Base-by-base conservation (phyloP, 2,888 invertebrate genomes). In the Elaeidobius kamerunicus region DNA sequence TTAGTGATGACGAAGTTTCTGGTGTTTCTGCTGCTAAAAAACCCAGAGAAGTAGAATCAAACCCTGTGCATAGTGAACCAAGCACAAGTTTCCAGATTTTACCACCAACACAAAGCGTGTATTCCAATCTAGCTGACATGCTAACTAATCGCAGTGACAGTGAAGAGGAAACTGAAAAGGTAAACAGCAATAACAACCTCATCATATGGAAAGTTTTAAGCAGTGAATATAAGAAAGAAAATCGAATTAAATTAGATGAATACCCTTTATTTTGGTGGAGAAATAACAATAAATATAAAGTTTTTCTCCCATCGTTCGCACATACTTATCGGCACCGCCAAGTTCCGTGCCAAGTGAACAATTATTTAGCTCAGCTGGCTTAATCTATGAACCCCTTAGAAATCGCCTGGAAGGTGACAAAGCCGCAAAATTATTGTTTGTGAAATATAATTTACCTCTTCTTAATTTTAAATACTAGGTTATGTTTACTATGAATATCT, bases 391-490 rank as follows among this genome's bases (percentile, higher is more conserved):
- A 23, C 23, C 9, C 4, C 23, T 23, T 6, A 32, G 32, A 12
- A 32, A 32, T 12, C n/a, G 32, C 14, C 14, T 32, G n/a, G 32
- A 32, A 32, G 32, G 32, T 32, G 32, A 32, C 14, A 32, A 32
- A 32, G 14, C n/a, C 14, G 32, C 32, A 32, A 32, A 32, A 32
- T n/a, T 32, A n/a, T 32, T 32, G 5, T 32, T 32, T 32, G 32
- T 32, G 3, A 32, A 32, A 12, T 32, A 32, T 32, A 32, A 32
- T 32, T 12, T 32, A n/a, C 14, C 32, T n/a, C 5, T 32, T 32
- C 5, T 12, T 9, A 32, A 32, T n/a, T 32, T 32, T 32, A n/a
- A 32, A 3, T 32, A 32, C 32, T n/a, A 32, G 9, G 9, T 23
- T 23, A 23, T 23, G 9, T 6, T 23, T 23, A 23, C 9, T 6